Percentiles rank a stretch among this genome's conserved stretches.
Conservation (phyloP, 2,797 vertebrate genomes). For the Taeniopygia guttata region DNA sequence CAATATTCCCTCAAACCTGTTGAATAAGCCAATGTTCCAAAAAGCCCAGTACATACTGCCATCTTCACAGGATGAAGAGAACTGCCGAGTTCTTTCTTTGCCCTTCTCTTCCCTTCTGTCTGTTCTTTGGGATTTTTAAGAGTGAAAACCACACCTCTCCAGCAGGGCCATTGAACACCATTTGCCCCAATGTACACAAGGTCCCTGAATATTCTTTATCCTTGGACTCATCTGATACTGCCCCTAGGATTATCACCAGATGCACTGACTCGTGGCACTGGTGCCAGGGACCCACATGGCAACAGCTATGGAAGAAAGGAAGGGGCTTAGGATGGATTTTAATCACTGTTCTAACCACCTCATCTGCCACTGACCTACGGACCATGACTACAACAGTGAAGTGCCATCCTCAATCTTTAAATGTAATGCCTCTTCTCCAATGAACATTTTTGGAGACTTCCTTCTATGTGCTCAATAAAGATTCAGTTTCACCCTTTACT, state of each 20-base stretch:
- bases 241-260: background rate
- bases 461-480: background rate
- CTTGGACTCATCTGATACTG: rapidly evolving
- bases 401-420: background rate
- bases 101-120: background rate
- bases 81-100: rapidly evolving
- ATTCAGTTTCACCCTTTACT: background rate
- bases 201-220: background rate
- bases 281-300: background rate
- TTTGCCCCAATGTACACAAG: rapidly evolving
- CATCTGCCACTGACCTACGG: background rate
- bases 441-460: background rate
- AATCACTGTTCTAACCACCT: background rate
- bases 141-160: background rate
- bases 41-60: background rate
- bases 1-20: background rate
- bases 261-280: rapidly evolving
- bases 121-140: background rate
- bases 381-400: background rate
- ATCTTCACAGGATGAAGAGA: background rate
- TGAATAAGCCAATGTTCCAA: background rate
- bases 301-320: background rate
- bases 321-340: background rate
- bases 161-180: rapidly evolving
- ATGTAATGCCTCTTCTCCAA: background rate